A percentile compares a stretch with the other conserved stretches of the same genome.
Conservation (phyloP, 2,113 vertebrate genomes). For the Cariama cristata region DNA sequence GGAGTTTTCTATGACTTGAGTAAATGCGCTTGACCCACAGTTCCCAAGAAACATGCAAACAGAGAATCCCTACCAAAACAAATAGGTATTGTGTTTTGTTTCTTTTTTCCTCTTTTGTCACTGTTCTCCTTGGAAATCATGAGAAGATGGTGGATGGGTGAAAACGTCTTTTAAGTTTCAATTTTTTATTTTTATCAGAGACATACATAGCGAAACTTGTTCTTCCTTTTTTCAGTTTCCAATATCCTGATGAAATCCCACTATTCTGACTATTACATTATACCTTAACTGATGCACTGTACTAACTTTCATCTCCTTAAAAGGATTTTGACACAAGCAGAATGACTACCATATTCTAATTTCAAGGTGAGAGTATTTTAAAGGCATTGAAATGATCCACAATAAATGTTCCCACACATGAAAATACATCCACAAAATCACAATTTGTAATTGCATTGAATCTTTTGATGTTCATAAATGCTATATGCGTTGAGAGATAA, state of each 20-base stretch:
- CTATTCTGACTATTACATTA: neutral
- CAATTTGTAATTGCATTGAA: neutral
- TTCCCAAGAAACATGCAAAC: neutral
- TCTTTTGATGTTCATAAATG: neutral
- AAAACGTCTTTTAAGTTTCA: neutral
- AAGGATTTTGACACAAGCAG: neutral
- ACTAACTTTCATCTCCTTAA: neutral
- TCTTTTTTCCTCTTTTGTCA: neutral
- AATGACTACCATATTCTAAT: neutral
- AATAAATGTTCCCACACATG: neutral
- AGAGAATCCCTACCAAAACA: neutral
- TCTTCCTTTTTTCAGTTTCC: neutral
- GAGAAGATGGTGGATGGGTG: neutral
- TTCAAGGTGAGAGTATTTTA: neutral
- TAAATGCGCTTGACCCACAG: neutral
- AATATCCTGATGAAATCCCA: neutral
- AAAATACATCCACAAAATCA: neutral
- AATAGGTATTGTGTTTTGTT: fast-evolving
- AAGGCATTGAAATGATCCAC: neutral
- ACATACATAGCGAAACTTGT: neutral
- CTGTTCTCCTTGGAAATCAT: neutral
- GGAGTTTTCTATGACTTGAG: neutral
- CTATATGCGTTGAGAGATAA: neutral
- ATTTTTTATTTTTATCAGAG: neutral
- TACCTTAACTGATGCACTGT: neutral